A percentile compares a stretch with the other conserved stretches of the same genome.
These are phyloP conservation scores for Heliocidaris erythrogramma DNA, from an alignment of 35 echinoderm and acorn worm species.

Conservation along the genomic window DNA sequence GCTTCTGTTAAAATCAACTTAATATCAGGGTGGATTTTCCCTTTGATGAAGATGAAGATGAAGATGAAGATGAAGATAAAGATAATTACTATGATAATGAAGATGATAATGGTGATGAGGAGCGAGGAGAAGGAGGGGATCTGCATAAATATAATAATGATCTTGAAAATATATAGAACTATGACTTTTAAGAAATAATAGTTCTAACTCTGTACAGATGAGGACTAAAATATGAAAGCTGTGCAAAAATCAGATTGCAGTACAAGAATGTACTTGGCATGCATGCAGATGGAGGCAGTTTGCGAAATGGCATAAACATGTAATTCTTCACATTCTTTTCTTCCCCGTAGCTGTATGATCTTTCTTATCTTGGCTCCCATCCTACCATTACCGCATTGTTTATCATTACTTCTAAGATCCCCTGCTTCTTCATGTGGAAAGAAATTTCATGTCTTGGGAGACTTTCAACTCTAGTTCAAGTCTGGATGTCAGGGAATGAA, in stretches of 20 bases:
- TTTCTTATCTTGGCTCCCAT: background rate
- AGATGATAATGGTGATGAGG: background rate
- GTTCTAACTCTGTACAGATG: background rate
- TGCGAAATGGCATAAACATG: background rate
- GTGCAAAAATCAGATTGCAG: background rate
- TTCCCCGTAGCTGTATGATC: background rate
- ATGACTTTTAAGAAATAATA: background rate
- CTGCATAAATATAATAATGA: background rate
- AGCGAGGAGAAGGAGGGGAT: background rate
- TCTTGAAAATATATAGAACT: background rate
- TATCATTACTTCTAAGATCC: background rate
- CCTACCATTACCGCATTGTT: background rate
- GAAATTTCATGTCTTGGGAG: background rate
- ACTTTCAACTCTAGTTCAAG: background rate
- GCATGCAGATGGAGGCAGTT: background rate
- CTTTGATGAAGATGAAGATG: background rate
- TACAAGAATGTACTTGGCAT: background rate
- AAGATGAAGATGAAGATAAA: conserved; percentile 18
- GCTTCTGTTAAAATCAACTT: too few species aligned
- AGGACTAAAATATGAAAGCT: background rate
- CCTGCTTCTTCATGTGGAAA: background rate
- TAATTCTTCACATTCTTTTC: conserved; percentile 18
- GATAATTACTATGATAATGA: background rate
- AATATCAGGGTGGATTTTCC: too few species aligned
- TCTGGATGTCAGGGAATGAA: background rate